Evolutionary conservation across 2,113 vertebrate genomes (phyloP), one percentile per base, ranked within the genome.

Genomic region (Coreoperca whiteheadi): DNA sequence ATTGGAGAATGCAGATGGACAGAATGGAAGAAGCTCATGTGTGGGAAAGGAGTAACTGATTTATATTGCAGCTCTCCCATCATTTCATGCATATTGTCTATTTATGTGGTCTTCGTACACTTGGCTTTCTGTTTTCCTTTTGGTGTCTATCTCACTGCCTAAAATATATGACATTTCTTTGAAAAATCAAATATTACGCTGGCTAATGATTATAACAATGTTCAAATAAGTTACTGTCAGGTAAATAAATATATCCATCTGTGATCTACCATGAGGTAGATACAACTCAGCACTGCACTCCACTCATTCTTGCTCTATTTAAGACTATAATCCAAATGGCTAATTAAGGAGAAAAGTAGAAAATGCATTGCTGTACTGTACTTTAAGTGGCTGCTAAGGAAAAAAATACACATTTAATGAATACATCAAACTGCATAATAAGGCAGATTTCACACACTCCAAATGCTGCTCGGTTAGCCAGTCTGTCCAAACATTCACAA

Each of bases 1-100:
- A 85, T 30, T 80, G 75, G 73, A 83, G 73, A 87, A 75, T 77
- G 51, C 57, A 78, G 73, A 87, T 81, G 72, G 82, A 79, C 61
- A 77, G 80, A 77, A 69, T 53, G 68, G 82, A 86, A 74, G 70
- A 77, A 73, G 77, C 81, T 82, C 87, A 81, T 86, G 85, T 82
- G 83, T 87, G 79, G 73, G 64, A 88, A 64, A 83, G 53, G 60
- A 81, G 3, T 72, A 43, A 81, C 77, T 83, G 74, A 87, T 89
- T 92, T 82, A 73, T 81, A 77, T 57, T 76, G 59, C 76, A 72
- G 71, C 65, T 83, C 67, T 10, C 60, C 72, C 83, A 82, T 87
- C 28, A 51, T 88, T 83, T 88, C 51, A 37, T 4, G 70, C 32
- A 9, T 76, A 86, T 74, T 75, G 66, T 51, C 68, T 70, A 34